These are phyloP conservation scores for Perdita meconis DNA, from an alignment of 2,888 invertebrate genomes.

Conservation along the genomic window DNA sequence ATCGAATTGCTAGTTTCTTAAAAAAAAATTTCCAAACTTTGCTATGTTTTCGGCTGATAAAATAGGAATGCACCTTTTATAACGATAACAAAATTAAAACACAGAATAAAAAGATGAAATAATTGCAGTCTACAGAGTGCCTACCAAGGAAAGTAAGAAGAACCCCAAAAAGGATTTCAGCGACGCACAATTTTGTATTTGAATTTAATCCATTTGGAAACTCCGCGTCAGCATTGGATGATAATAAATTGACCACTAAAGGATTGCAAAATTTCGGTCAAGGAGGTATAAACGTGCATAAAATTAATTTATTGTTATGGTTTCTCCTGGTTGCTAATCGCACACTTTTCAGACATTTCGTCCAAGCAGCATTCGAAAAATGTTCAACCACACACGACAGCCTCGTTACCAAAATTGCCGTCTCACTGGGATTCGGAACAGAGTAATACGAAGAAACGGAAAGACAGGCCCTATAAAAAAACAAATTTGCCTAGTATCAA, in stretches of 20 bases:
- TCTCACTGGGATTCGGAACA: not conserved
- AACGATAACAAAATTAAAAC: no score
- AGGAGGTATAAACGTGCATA: constrained; percentile 17
- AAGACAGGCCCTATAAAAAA: not conserved
- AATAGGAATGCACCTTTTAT: no score
- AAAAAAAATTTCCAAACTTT: no score
- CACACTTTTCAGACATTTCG: constrained; percentile 27
- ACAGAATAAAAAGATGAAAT: not conserved
- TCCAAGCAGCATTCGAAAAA: not conserved
- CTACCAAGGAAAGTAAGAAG: constrained; percentile 27
- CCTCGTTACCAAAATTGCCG: constrained; percentile 49
- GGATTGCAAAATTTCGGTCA: constrained; percentile 15
- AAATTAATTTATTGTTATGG: not conserved
- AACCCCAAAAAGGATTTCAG: constrained; percentile 60
- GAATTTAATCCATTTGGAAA: constrained; percentile 69
- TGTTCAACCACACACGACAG: not conserved
- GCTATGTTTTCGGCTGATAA: no score
- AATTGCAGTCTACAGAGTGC: constrained; percentile 42
- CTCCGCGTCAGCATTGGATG: not conserved
- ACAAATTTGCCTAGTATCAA: constrained; percentile 49
- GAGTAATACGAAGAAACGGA: not conserved
- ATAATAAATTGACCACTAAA: not conserved
- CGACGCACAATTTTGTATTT: constrained; percentile 74
- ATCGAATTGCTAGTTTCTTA: no score
- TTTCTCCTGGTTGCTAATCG: no score